Conservation (phyloP, 2,113 vertebrate species). For the Mormyrus lacerda region DNA sequence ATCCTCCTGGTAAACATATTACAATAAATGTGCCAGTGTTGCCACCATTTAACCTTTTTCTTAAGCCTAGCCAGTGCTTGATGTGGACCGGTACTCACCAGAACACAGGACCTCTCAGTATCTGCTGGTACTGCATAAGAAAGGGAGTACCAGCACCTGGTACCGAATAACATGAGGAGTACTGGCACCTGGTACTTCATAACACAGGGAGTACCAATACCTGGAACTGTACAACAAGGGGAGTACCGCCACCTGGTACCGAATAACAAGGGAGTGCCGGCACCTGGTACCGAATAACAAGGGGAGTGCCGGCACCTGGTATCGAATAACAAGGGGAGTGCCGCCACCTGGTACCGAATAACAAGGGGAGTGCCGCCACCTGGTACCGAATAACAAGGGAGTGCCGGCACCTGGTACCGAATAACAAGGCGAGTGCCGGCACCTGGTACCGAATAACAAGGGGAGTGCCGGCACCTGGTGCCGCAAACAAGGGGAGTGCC, state of each 20-base stretch:
- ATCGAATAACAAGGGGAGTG: background rate
- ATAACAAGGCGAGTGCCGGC: background rate
- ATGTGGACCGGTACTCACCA: background rate
- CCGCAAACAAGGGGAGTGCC: background rate
- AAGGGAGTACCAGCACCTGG: too few relatives aligned
- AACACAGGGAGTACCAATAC: too few relatives aligned
- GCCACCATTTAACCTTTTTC: background rate
- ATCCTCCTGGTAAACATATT: background rate
- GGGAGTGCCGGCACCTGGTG: background rate
- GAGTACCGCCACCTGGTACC: too few relatives aligned
- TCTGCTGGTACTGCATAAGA: too few relatives aligned
- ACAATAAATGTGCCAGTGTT: background rate
- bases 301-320: background rate
- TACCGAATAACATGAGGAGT: too few relatives aligned
- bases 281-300: background rate
- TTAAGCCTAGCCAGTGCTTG: background rate
- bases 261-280: too few relatives aligned
- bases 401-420: too few relatives aligned
- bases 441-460: background rate
- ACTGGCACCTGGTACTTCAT: too few relatives aligned
- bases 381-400: background rate
- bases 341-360: background rate
- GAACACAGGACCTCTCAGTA: background rate
- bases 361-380: background rate
- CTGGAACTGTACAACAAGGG: fast-evolving